A percentile compares a stretch with the other conserved stretches of the same genome.
Conservation (phyloP, 92 coral and sea anemone species). For the Nematostella vectensis region DNA sequence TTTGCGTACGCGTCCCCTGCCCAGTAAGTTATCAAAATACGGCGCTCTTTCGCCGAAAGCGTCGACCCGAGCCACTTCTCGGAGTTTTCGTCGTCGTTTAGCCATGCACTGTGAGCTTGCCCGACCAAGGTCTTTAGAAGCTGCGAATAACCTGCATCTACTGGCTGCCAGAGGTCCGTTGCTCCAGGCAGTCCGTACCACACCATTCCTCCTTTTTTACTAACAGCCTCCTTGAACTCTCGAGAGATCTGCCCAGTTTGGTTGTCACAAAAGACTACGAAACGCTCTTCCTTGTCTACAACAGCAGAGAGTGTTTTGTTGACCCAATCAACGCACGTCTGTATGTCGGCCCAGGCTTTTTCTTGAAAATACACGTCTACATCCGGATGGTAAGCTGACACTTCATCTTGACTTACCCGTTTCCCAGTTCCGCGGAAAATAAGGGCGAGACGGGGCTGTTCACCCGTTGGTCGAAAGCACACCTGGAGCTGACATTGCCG, state of each 20-base stretch:
- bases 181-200: conserved; percentile 34
- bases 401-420: conserved; percentile 25
- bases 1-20: too few relatives aligned
- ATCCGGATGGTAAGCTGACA: conserved; percentile 26
- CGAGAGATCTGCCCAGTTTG: conserved; percentile 18
- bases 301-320: conserved; percentile 4
- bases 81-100: conserved; percentile 35
- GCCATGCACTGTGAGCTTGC: conserved; percentile 33
- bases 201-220: conserved; percentile 18
- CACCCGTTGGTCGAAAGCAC: conserved; percentile 25
- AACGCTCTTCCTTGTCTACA: conserved; percentile 5
- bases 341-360: conserved; percentile 36
- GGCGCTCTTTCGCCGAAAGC: too few relatives aligned
- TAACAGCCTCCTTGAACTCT: conserved; percentile 27
- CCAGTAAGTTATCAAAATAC: too few relatives aligned
- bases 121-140: conserved; percentile 26
- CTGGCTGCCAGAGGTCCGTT: conserved; percentile 32
- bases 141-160: conserved; percentile 36
- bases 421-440: conserved; percentile 24
- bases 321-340: conserved; percentile 24
- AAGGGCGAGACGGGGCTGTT: conserved; percentile 13
- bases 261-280: conserved; percentile 23
- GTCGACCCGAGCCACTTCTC: conserved; percentile 34
- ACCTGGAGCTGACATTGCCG: conserved; percentile 11
- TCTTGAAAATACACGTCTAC: conserved; percentile 29